Base-by-base conservation (phyloP, 2,797 vertebrate genomes). In the Tragelaphus eurycerus region DNA sequence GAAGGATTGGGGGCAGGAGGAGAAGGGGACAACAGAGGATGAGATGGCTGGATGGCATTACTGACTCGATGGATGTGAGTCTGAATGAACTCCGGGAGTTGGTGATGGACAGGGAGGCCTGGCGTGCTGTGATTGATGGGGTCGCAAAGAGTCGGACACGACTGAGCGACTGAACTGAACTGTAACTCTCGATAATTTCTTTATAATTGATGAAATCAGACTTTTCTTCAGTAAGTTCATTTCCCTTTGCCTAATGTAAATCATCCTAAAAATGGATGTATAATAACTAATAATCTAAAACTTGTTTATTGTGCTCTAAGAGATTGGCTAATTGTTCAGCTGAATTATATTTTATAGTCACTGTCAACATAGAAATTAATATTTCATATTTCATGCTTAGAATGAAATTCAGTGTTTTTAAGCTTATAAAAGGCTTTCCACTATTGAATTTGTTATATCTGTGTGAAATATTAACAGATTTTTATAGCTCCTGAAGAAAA, bases 271-370 rank as follows among this genome's bases (percentile, higher is more conserved):
- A 93, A 46, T 88, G 31, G 46, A 14, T 92, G 15, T 54, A 57
- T 94, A 48, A 27, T 64, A 82, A 31, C 38, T 97, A n/a, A 83
- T 89, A 43, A 85, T 87, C 64, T 95, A 95, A 93, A 96, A 57
- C 60, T 95, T 57, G 48, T 64, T 62, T 83, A 43, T 90, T 92
- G 43, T 86, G 46, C 50, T 90, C 54, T 96, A n/a, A 84, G 34
- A 93, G 57, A 55, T 91, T 94, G 23, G 52, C 52, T 89, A 52
- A 95, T 50, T 83, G 71, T 62, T 59, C 34, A n/a, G 25, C n/a
- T 60, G 15, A 90, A 50, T 46, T 94, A 38, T 87, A 76, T 92
- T 57, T 93, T 78, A 78, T 78, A 90, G n/a, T 82, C 23, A 57
- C 6, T 48, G 9, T 52, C 12, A 67, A 14, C 38, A 85, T 17